Evolutionary conservation across 2,797 vertebrate species (phyloP), one percentile per base, ranked within the genome.

Genomic region (Sebastolobus alascanus): DNA sequence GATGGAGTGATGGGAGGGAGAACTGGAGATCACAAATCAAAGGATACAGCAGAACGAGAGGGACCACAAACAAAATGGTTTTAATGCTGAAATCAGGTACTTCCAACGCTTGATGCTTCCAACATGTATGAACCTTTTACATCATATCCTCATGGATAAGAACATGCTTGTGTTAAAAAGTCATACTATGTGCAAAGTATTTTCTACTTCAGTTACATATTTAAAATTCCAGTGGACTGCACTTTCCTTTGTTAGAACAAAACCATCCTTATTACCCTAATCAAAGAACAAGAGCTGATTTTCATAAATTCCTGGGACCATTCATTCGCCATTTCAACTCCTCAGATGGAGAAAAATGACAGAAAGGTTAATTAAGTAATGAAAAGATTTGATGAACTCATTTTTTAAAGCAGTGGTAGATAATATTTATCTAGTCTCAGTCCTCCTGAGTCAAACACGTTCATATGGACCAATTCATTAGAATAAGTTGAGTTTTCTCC

Each of bases 11-110:
- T 65, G 88, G 84, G 2, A 69, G 83, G 27, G 29, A 52, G 69
- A 85, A 83, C 89, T 89, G 75, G 73, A 74, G 83, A 83, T 68
- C 75, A 89, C 68, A 91, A 76, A 87, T 72, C 35, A 73, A 73
- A 76, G 59, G 25, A 79, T 55, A 68, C 61, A 83, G 82, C 79
- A 75, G 29, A 75, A 46, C n/a, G 6, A 77, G 37, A 73, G 54
- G 63, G 25, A 72, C 38, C 65, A 71, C 38, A 79, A 60, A 80
- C 67, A 71, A 55, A 66, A 64, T 18, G 3, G 22, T 29, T 70
- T 79, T 37, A 68, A 82, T 66, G 55, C 31, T 27, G 16, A 12
- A 13, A 16, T 74, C 38, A 25, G 25, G 29, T 35, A 54, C 18
- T 0, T 2, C 18, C 6, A 54, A 11, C 1, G 8, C 40, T 54